Conservation (phyloP, 37 sponge, comb jelly and placozoan genomes). For the Halichondria panicea region DNA sequence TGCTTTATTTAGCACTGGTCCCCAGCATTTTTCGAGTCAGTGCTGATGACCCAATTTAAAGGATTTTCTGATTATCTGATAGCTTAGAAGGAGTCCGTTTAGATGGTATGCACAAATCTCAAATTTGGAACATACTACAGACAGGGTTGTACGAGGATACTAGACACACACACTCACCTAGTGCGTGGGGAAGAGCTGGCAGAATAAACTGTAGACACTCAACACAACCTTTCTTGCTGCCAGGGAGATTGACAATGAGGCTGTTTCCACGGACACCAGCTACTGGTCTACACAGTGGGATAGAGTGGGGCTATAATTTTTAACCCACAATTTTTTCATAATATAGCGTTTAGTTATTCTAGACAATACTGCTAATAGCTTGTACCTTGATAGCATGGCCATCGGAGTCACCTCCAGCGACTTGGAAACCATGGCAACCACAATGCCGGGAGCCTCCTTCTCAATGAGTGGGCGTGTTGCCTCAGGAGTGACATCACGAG, state of each 20-base stretch:
- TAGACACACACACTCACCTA: slow-evolving; percentile 59
- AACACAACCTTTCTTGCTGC: too few relatives aligned
- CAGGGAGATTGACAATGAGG: neutral
- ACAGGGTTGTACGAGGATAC: too few relatives aligned
- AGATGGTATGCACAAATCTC: too few relatives aligned
- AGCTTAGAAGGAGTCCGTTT: too few relatives aligned
- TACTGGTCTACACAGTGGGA: neutral
- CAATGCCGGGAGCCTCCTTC: slow-evolving; percentile 86
- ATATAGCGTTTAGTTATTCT: neutral
- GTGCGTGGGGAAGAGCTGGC: slow-evolving; percentile 85
- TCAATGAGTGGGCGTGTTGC: slow-evolving; percentile 84
- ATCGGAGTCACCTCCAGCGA: slow-evolving; percentile 87
- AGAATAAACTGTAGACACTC: slow-evolving; percentile 78
- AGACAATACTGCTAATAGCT: neutral
- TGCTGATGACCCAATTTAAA: too few relatives aligned
- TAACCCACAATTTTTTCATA: neutral
- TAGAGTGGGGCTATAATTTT: neutral
- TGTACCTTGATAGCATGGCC: slow-evolving; percentile 94
- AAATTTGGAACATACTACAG: too few relatives aligned
- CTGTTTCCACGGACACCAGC: too few relatives aligned
- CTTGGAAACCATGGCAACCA: slow-evolving; percentile 74
- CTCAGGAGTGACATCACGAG: slow-evolving; percentile 97
- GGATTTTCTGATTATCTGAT: too few relatives aligned
- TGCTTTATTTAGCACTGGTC: too few relatives aligned
- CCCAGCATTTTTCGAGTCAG: too few relatives aligned